These are phyloP conservation scores for Phytoseiulus persimilis DNA, from an alignment of 2,888 invertebrate genomes.

Conservation along the genomic window DNA sequence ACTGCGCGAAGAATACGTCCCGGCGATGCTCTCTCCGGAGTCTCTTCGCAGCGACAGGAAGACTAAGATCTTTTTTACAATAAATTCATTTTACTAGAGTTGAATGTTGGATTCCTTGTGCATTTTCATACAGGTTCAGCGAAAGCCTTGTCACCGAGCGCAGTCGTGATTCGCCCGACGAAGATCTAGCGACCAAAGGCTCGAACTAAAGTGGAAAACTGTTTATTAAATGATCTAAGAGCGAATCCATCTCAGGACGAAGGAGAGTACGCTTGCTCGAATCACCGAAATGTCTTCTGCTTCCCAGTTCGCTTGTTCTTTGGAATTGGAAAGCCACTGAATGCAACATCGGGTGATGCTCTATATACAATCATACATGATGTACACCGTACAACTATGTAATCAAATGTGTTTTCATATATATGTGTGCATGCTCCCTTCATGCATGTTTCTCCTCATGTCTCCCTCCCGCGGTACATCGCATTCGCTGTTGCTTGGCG, in stretches of 20 bases:
- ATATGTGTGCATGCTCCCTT: not conserved
- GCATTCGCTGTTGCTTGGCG: not conserved
- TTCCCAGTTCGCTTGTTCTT: not conserved
- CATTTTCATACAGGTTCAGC: too few relatives aligned
- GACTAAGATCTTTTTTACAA: too few relatives aligned
- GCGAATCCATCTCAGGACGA: not conserved
- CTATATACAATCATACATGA: conserved; percentile 5
- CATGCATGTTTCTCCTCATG: not conserved
- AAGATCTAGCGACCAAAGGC: too few relatives aligned
- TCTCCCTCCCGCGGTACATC: not conserved
- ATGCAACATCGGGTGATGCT: not conserved
- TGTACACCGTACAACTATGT: conserved; percentile 5
- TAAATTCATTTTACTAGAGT: too few relatives aligned
- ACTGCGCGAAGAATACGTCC: too few relatives aligned
- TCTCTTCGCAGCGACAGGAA: too few relatives aligned
- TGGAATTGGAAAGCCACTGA: not conserved
- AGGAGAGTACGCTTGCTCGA: not conserved
- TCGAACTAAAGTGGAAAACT: not conserved
- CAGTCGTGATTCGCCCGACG: too few relatives aligned
- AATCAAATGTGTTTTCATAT: not conserved
- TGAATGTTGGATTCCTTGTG: too few relatives aligned
- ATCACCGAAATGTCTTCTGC: not conserved
- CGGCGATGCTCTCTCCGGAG: too few relatives aligned
- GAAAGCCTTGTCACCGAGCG: too few relatives aligned
- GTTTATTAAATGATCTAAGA: not conserved